Evolutionary conservation across 2,797 vertebrate species (phyloP), one percentile per base, ranked within the genome.

Genomic region (Channa striata): DNA sequence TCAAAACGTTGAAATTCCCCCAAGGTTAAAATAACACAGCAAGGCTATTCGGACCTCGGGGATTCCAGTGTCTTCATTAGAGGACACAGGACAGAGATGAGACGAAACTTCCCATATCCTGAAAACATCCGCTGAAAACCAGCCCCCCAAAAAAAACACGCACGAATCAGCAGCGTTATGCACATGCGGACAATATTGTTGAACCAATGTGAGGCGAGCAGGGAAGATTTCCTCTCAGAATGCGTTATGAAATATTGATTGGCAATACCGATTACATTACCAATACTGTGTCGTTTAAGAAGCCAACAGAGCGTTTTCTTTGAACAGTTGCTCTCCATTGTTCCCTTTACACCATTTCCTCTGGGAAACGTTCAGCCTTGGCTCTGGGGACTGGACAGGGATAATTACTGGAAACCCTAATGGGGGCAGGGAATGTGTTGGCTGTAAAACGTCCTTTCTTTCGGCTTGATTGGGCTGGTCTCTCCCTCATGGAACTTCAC

Each of bases 391-490:
- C 77, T 54, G 82, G 81, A 84, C 82, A 25, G 40, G 82, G 76
- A 91, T 93, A 93, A 94, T 93, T 91, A 92, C 92, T 93, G 92
- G 92, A 93, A 94, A 72, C 82, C 74, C 65, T 74, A 73, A 76
- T 43, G 79, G 77, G 81, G 83, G 89, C 54, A 53, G 82, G 88
- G 81, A 69, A 64, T 46, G 67, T 49, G 34, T n/a, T 67, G 77
- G 65, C 67, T 61, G 65, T 86, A 77, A 88, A 82, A 44, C 40
- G 10, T 50, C 61, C 68, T 84, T 85, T 80, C 66, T 81, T 61
- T 54, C 5, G 58, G 72, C 17, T 60, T 82, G 82, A 88, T 90
- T 93, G 91, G 92, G 52, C 72, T 48, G 63, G n/a, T 23, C 72
- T 11, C 60, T 60, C 52, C 74, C 39, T 34, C 50, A 11, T 8